Percentiles rank a stretch among this genome's conserved stretches.
phyloP scores from a whole-genome alignment of 2,113 vertebrate genomes.

The Scytalopus superciliaris region DNA sequence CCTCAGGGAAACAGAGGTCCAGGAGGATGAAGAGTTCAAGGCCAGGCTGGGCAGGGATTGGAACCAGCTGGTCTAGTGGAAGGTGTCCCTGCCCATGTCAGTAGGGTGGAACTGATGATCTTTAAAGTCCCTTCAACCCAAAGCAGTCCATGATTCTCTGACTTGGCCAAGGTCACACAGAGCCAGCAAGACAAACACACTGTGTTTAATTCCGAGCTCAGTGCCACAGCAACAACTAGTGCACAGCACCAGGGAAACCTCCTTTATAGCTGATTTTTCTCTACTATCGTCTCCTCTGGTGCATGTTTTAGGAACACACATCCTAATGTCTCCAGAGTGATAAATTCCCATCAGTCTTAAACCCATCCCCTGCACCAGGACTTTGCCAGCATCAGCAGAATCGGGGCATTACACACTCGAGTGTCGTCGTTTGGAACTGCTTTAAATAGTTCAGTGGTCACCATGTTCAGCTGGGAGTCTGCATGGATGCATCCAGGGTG shows the following conservation, averaged over 20 bases:
- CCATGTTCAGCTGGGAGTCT: conserved; percentile 47
- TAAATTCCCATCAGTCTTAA: conserved; percentile 4
- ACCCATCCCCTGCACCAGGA: conserved; percentile 16
- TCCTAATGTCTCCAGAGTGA: background rate
- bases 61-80: background rate
- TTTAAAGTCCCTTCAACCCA: background rate
- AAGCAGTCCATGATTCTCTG: background rate
- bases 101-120: background rate
- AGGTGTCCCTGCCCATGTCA: background rate
- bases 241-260: background rate
- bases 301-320: background rate
- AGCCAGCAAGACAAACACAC: background rate
- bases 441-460: conserved; percentile 67
- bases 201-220: background rate
- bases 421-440: background rate
- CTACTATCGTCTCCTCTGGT: background rate
- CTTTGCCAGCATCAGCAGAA: conserved; percentile 59
- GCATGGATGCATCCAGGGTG: background rate
- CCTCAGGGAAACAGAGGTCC: background rate
- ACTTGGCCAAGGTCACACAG: background rate
- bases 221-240: background rate
- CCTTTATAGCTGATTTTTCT: background rate
- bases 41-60: background rate
- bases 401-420: conserved; percentile 2
- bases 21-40: background rate